phyloP scores from a whole-genome alignment of 1,140 invertebrate genomes.

The Tetranychus cinnabarinus region DNA sequence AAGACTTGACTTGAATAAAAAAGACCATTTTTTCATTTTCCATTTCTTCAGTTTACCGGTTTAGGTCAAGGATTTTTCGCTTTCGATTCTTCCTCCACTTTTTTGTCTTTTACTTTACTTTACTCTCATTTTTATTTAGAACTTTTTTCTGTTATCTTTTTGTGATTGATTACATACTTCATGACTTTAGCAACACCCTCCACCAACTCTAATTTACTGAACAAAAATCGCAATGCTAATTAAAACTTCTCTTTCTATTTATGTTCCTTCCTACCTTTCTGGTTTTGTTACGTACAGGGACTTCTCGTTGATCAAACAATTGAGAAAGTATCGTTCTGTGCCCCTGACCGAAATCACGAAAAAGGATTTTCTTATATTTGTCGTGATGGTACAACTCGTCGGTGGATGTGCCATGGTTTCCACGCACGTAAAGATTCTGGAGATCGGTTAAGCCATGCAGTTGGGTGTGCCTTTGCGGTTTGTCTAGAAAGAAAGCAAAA shows the following conservation, averaged over 20 bases:
- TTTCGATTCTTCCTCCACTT: background rate
- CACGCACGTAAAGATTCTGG: conserved; percentile 84
- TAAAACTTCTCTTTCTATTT: conserved; percentile 8
- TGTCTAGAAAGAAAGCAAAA: conserved; percentile 94
- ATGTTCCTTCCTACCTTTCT: background rate
- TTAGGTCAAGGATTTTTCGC: background rate
- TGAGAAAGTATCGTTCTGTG: conserved; percentile 98
- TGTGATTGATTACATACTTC: background rate
- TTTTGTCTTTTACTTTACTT: background rate
- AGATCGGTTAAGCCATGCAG: conserved; percentile 88
- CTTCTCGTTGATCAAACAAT: conserved; percentile 99
- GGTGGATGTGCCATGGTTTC: conserved; percentile 99
- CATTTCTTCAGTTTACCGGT: background rate
- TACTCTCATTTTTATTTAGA: no score
- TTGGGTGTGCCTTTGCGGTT: conserved; percentile 95
- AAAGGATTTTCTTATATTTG: conserved; percentile 89
- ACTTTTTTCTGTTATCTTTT: background rate
- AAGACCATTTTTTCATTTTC: background rate
- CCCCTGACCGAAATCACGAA: conserved; percentile 92
- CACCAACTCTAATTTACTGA: background rate
- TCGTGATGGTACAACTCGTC: conserved; percentile 49
- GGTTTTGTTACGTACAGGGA: conserved; percentile 30
- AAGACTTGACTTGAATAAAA: background rate
- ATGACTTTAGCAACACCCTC: background rate
- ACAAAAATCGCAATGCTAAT: background rate